Evolutionary conservation across 2,113 vertebrate species (phyloP), one percentile per base, ranked within the genome.

Genomic region (Proterorhinus semilunaris): DNA sequence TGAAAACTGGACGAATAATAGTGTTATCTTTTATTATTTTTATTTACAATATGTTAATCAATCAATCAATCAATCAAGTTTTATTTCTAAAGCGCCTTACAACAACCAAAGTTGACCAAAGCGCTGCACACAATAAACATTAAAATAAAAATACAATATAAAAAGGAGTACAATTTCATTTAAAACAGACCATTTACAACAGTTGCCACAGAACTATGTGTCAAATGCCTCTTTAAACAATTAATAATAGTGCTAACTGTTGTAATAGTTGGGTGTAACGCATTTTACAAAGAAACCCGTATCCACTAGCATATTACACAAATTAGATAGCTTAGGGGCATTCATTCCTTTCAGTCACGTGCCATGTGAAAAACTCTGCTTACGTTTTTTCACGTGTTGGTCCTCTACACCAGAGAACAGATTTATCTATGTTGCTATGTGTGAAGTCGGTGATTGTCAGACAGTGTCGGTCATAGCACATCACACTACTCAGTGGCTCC

Each of bases 381-480:
- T 36, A 36, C 27, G 27, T 1, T 17, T n/a, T 17, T 53, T 16
- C 3, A 9, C 8, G 62, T 79, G 71, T 54, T 69, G 46, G 61
- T 42, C 47, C 21, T 70, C 67, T 68, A 80, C 27, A 36, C 27
- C 77, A 75, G 71, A 54, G 8, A 70, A 81, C 75, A 74, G 71
- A 66, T 67, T 65, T 44, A 6, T 46, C 45, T 53, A 48, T 52
- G 81, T 71, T 76, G 78, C 82, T 82, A 57, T 46, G 57, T 51
- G 63, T 54, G 1, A 51, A 65, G 67, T 53, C 75, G 65, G 52
- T 45, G 82, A 81, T 85, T 83, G 82, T 83, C 77, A 68, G 5
- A 71, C 78, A 75, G 47, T 83, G 79, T 80, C 82, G 75, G 66
- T 89, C 79, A 74, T 27, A 27, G 27, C 79, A 76, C 50, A 13